Percentiles rank a stretch among this genome's conserved stretches.
phyloP scores from a whole-genome alignment of 2,888 invertebrate species.

The Leucozona laternaria region DNA sequence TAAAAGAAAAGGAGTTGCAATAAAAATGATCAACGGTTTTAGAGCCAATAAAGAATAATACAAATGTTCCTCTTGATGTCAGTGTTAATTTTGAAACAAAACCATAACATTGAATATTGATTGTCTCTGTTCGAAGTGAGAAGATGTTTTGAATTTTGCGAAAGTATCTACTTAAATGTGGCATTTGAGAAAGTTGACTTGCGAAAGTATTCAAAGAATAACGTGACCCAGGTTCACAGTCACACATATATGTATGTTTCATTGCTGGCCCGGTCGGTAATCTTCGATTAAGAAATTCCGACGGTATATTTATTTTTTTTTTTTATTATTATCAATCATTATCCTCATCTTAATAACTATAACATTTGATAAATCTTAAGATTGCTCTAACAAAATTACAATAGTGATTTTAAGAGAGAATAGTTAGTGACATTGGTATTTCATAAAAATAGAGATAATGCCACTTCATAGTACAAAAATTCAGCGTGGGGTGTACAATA shows the following conservation, averaged over 20 bases:
- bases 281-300: too few species aligned
- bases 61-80: neutral
- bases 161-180: neutral
- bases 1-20: conserved; percentile 25
- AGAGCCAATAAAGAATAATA: neutral
- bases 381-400: too few species aligned
- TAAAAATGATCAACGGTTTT: conserved; percentile 23
- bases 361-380: too few species aligned
- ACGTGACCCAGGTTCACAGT: neutral
- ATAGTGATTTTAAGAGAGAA: too few species aligned
- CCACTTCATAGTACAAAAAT: too few species aligned
- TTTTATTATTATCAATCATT: too few species aligned
- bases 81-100: conserved; percentile 18
- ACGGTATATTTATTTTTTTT: too few species aligned
- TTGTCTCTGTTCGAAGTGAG: neutral
- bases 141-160: neutral
- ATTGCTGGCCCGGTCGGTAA: neutral
- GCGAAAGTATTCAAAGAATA: neutral
- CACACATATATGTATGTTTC: neutral
- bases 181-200: neutral
- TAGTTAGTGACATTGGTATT: too few species aligned
- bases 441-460: too few species aligned
- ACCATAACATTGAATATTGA: conserved; percentile 3
- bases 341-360: too few species aligned
- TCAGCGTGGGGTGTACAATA: too few species aligned